Evolutionary conservation across 1,140 invertebrate species (phyloP).

Genomic region (Kradibia gibbosae): DNA sequence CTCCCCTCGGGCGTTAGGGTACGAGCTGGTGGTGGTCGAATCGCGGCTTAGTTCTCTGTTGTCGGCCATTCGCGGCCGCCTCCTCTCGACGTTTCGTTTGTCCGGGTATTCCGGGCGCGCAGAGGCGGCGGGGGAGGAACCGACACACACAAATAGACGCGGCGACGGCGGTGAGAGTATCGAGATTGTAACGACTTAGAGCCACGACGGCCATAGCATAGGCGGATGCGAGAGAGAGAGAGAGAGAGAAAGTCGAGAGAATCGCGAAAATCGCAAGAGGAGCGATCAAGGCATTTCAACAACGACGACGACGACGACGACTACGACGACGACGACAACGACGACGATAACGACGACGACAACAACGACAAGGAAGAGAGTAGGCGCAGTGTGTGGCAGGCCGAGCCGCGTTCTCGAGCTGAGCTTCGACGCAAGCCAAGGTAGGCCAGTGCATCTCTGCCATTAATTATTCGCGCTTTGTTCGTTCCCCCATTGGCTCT

Average conservation of each 20-base stretch:
- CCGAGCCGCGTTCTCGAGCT: conserved; percentile 36
- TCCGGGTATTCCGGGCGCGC: too few species aligned
- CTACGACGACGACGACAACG: too few species aligned
- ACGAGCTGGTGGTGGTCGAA: too few species aligned
- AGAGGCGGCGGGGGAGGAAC: not conserved
- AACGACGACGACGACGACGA: not conserved
- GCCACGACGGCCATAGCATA: not conserved
- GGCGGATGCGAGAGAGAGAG: too few species aligned
- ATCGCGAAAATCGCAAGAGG: too few species aligned
- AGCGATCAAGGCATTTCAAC: conserved; percentile 28
- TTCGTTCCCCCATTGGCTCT: not conserved
- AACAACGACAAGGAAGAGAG: conserved; percentile 26
- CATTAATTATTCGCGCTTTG: not conserved
- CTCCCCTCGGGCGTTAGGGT: too few species aligned
- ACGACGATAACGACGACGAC: too few species aligned
- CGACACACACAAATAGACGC: not conserved
- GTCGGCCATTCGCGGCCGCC: too few species aligned
- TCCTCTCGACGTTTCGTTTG: too few species aligned
- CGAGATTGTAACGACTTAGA: not conserved
- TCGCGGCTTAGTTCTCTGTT: too few species aligned
- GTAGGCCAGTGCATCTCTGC: not conserved
- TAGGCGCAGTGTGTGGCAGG: conserved; percentile 34
- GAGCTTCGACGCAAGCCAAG: conserved; percentile 29
- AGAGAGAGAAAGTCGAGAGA: not conserved
- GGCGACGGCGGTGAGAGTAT: too few species aligned